A percentile compares a stretch with the other conserved stretches of the same genome.
These are phyloP conservation scores for Synanthedon myopaeformis DNA, from an alignment of 2,888 invertebrate genomes.

Conservation along the genomic window DNA sequence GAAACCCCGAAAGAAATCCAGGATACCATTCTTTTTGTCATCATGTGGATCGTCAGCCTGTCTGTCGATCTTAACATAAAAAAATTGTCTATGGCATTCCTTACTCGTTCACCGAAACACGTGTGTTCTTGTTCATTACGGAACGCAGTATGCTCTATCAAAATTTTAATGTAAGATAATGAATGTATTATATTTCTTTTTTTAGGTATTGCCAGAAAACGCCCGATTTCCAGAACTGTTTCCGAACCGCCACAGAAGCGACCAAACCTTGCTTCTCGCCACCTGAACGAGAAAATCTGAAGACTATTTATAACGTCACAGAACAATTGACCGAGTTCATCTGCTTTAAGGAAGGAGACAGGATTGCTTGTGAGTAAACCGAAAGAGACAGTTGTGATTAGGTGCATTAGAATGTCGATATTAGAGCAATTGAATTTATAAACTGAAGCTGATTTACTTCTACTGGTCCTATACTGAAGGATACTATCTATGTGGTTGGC, in stretches of 20 bases:
- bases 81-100: no score
- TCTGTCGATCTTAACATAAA: no score
- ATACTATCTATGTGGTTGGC: background rate
- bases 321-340: slow-evolving; percentile 78
- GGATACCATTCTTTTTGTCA: no score
- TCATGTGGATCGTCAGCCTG: no score
- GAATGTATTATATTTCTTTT: background rate
- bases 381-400: no score
- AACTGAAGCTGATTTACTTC: background rate
- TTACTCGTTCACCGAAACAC: no score
- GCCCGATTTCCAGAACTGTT: slow-evolving; percentile 48
- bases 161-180: no score
- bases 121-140: no score
- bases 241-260: slow-evolving; percentile 28
- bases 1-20: no score
- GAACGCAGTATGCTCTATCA: no score
- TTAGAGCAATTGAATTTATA: no score
- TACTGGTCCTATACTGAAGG: background rate
- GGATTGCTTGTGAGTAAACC: slow-evolving; percentile 77
- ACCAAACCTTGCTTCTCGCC: slow-evolving; percentile 72
- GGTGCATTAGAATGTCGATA: no score
- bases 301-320: slow-evolving; percentile 74
- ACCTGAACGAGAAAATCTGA: slow-evolving; percentile 72
- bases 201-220: slow-evolving; percentile 48
- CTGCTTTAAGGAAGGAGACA: slow-evolving; percentile 84